Evolutionary conservation across 2,113 vertebrate genomes (phyloP), one percentile per base, ranked within the genome.

Genomic region (Amphilophus citrinellus): DNA sequence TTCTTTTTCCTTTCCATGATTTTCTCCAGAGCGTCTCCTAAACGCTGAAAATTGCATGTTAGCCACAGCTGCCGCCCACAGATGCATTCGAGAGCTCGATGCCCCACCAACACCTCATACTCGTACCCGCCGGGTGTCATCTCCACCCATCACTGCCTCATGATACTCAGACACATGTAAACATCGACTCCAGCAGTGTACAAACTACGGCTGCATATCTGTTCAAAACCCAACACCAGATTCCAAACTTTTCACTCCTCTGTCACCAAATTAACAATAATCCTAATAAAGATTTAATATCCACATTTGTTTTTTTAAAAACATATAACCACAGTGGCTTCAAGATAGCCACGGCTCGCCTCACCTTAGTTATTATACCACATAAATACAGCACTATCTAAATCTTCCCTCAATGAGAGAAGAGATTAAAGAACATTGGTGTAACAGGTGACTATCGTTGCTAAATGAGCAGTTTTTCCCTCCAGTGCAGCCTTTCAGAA

Each of bases 1-100:
- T 56, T 50, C 37, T n/a, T 18, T 68, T 35, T 47, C 13, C 35
- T 20, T 30, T 71, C 78, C 86, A 77, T 3, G 61, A 75, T 60
- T 81, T 80, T 68, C 22, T 68, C 50, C 60, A 56, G 44, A 30
- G 10, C 22, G n/a, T 73, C 84, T 68, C 77, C 44, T 62, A 18
- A 78, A 77, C 32, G 66, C 66, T 37, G 39, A 77, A 80, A 81
- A 82, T 68, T 42, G 65, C 78, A 32, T 17, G 76, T 27, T 66
- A 92, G 92, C 93, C 92, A 63, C 94, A 93, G 84, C 82, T 18
- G 76, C 86, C 91, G 60, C 92, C 90, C 91, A 91, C 91, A 85
- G 76, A 73, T 80, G 24, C 87, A 89, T 62, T 83, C 77, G 65
- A 88, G 71, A 89, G 63, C 80, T 77, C 6, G 75, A 75, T 39